phyloP scores from a whole-genome alignment of 2,113 vertebrate species.

The Erinaceus europaeus region DNA sequence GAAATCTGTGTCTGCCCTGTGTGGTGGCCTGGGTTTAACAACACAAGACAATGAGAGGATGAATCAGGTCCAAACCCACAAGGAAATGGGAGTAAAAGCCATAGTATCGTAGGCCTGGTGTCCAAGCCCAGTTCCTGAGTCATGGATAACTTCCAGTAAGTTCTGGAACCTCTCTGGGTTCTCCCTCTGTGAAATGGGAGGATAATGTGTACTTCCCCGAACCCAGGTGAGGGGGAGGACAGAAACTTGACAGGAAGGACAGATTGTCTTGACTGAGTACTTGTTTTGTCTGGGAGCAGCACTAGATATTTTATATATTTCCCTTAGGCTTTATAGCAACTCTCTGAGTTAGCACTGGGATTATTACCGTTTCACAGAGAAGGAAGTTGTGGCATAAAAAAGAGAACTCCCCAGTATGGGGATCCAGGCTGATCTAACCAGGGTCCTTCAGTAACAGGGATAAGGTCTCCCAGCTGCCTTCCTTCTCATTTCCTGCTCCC shows the following conservation, averaged over 20 bases:
- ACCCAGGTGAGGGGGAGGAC: neutral
- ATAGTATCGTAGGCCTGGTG: neutral
- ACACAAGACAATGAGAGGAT: neutral
- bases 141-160: neutral
- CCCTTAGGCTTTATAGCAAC: neutral
- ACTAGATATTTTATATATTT: neutral
- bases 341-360: neutral
- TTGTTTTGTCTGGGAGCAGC: rapidly evolving
- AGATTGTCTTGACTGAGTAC: rapidly evolving
- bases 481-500: neutral
- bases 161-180: neutral
- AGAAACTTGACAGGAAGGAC: neutral
- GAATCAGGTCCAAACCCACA: neutral
- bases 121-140: neutral
- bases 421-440: neutral
- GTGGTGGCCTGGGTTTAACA: neutral
- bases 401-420: neutral
- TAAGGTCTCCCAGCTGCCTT: rapidly evolving
- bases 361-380: neutral
- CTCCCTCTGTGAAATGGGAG: neutral
- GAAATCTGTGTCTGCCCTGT: neutral
- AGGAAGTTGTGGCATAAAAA: neutral
- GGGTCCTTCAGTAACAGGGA: neutral
- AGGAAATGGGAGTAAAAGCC: constrained; percentile 21
- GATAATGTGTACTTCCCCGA: neutral